Conservation (phyloP, 2,888 invertebrate genomes). For the Sarcophaga rosellei region DNA sequence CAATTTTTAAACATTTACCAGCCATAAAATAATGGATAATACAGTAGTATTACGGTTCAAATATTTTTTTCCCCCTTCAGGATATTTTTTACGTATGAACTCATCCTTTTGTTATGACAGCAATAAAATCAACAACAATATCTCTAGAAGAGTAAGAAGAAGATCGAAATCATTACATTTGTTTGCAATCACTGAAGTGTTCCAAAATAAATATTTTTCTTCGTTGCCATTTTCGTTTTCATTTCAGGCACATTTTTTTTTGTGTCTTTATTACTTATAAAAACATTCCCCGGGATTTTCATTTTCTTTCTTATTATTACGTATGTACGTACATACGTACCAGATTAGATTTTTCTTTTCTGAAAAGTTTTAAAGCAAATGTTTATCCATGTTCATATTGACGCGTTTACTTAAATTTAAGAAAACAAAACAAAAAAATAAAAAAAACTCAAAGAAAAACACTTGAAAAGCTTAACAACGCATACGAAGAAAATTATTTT, state of each 20-base stretch:
- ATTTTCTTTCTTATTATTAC: too few species aligned
- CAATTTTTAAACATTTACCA: too few species aligned
- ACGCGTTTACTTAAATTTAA: neutral
- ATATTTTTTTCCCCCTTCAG: too few species aligned
- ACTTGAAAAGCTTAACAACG: neutral
- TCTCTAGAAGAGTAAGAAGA: neutral
- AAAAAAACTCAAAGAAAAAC: too few species aligned
- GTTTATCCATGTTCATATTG: neutral
- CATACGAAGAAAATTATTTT: neutral
- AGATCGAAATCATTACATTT: constrained; percentile 4
- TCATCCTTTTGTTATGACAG: too few species aligned
- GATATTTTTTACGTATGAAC: too few species aligned
- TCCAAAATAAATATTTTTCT: constrained; percentile 23
- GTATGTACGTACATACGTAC: neutral
- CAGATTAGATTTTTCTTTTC: neutral
- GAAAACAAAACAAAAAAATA: neutral
- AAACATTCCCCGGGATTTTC: neutral
- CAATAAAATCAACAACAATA: neutral
- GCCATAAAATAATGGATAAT: too few species aligned
- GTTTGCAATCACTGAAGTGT: constrained; percentile 31
- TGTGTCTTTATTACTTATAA: neutral
- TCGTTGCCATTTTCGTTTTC: neutral
- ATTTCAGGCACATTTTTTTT: neutral
- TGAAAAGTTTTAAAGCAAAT: neutral
- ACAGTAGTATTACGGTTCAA: too few species aligned